Percentiles rank a stretch among this genome's conserved stretches.
These are phyloP conservation scores for Celastrina argiolus DNA, from an alignment of 2,888 invertebrate species.

Conservation along the genomic window DNA sequence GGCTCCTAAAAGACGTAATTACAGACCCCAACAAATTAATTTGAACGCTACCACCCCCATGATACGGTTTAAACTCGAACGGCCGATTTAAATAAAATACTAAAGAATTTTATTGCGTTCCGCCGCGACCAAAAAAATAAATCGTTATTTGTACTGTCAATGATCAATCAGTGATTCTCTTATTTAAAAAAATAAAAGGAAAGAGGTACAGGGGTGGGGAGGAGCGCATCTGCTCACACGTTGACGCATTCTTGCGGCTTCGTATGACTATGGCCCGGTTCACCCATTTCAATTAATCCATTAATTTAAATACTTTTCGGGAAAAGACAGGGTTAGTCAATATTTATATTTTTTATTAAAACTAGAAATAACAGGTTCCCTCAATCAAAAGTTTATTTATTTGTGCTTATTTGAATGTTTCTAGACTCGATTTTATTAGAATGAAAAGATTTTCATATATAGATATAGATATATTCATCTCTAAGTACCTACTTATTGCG, in stretches of 20 bases:
- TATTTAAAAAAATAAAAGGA: conserved; percentile 42
- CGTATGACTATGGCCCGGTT: conserved; percentile 45
- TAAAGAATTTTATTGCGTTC: conserved; percentile 13
- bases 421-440: too few relatives aligned
- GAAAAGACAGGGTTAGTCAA: background rate
- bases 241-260: conserved; percentile 73
- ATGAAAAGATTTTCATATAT: too few relatives aligned
- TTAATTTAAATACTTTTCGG: background rate
- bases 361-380: too few relatives aligned
- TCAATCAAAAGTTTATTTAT: too few relatives aligned
- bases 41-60: background rate
- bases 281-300: conserved; percentile 1
- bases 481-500: too few relatives aligned
- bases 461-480: too few relatives aligned
- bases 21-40: background rate
- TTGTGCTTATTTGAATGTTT: too few relatives aligned
- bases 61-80: conserved; percentile 22
- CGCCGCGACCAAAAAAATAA: conserved; percentile 23
- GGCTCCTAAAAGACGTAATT: conserved; percentile 23
- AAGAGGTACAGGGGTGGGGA: conserved; percentile 38
- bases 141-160: conserved; percentile 33
- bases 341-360: too few relatives aligned
- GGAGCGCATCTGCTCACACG: conserved; percentile 61
- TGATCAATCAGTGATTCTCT: conserved; percentile 37
- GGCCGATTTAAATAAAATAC: background rate